Conservation (phyloP, 2,113 vertebrate genomes). For the Talpa occidentalis region DNA sequence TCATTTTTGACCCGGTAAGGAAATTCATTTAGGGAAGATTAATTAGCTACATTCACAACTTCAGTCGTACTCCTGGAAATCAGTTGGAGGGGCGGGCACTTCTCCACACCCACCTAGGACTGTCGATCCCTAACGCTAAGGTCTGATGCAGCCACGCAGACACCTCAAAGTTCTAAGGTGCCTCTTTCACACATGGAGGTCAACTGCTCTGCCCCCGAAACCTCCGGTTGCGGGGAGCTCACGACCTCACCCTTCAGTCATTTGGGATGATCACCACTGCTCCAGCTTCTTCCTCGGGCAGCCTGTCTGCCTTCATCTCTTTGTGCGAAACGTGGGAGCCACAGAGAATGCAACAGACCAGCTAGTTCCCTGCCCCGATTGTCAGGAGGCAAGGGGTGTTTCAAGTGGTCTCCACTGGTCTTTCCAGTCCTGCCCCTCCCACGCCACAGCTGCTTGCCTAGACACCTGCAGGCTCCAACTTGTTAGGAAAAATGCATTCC, state of each 20-base stretch:
- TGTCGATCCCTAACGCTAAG: background rate
- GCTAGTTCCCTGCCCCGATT: background rate
- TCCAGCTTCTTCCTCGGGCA: background rate
- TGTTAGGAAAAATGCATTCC: conserved; percentile 69
- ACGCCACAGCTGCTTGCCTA: conserved; percentile 69
- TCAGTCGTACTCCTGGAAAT: conserved; percentile 33
- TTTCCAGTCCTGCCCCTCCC: conserved; percentile 64
- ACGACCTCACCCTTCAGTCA: background rate
- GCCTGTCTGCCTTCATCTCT: background rate
- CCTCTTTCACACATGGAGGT: background rate
- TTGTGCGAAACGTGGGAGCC: background rate
- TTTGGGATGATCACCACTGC: background rate
- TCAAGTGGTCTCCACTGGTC: conserved; percentile 63
- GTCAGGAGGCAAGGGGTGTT: background rate
- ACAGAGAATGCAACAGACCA: background rate
- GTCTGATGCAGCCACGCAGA: background rate
- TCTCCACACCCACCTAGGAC: background rate
- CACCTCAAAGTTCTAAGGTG: background rate
- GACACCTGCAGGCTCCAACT: conserved; percentile 72
- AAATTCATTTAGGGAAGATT: conserved; percentile 77
- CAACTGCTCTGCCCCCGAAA: background rate
- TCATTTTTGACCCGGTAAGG: conserved; percentile 66
- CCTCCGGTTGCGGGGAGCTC: background rate
- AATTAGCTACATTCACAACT: conserved; percentile 64
- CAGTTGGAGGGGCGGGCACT: background rate